Evolutionary conservation across 1,140 invertebrate genomes (phyloP).

Genomic region (Potamilus streckersoni): DNA sequence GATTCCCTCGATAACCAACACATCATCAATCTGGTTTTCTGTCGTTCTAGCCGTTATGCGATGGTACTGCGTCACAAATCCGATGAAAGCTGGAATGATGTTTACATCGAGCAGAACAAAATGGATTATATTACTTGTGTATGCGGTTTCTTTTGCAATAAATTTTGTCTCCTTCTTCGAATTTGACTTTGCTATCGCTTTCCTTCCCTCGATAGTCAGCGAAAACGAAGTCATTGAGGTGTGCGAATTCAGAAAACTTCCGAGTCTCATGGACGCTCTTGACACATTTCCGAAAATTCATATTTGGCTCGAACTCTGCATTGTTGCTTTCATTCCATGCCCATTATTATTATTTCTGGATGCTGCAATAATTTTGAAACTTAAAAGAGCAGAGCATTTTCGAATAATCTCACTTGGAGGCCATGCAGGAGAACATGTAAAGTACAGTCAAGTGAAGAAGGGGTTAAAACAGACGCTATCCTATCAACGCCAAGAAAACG

Average conservation of each 20-base stretch:
- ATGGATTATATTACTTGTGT: conserved; percentile 1
- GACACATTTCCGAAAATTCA: conserved; percentile 3
- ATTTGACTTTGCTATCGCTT: conserved; percentile 5
- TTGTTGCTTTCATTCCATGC: conserved; percentile 23
- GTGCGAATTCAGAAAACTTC: conserved; percentile 11
- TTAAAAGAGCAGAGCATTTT: conserved; percentile 11
- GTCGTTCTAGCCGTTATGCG: conserved; percentile 21
- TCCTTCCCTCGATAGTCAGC: neutral
- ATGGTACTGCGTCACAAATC: conserved; percentile 16
- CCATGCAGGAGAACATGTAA: neutral
- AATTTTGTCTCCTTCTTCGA: conserved; percentile 13
- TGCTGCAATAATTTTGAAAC: conserved; percentile 12
- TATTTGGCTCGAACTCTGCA: conserved; percentile 18
- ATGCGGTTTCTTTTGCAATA: neutral
- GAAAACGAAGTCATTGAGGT: conserved; percentile 4
- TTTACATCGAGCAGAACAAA: conserved; percentile 10
- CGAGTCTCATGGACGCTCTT: neutral
- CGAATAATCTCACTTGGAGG: neutral
- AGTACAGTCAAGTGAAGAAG: neutral
- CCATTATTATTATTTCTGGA: conserved; percentile 20
- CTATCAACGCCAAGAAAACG: neutral
- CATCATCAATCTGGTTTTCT: conserved; percentile 20
- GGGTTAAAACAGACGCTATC: neutral
- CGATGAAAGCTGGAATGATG: conserved; percentile 9
- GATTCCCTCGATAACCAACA: conserved; percentile 13